Evolutionary conservation across 2,888 invertebrate genomes (phyloP), one percentile per base, ranked within the genome.

Genomic region (Drosophila conformis): DNA sequence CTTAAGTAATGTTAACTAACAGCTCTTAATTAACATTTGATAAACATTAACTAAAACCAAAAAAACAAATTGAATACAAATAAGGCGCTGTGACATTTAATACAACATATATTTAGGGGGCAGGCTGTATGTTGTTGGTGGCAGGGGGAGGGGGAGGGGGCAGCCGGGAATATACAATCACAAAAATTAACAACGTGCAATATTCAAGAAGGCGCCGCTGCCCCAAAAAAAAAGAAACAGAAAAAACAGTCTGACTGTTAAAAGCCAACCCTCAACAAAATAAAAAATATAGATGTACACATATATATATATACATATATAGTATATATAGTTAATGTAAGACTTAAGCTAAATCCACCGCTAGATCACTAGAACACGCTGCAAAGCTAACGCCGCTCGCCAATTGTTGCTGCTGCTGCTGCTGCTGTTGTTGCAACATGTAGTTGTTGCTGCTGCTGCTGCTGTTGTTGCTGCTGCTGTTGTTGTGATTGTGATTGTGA

Each of bases 131-230:
- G 18, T 51, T n/a, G 27, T 51, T 27, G 18, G 29, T 31, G 11
- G 46, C 31, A 21, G 36, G 21, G 11, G 49, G 18, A 40, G 27
- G n/a, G 27, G n/a, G 33, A 29, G 11, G 21, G n/a, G 35, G 49
- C 73, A 77, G 60, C 73, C 59, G 61, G 33, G 82, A 90, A 91
- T 91, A 90, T 89, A 91, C 91, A 91, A 91, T 90, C 91, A 90
- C 90, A 91, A 91, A 91, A 91, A 90, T 84, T 89, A 91, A 91
- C 87, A 91, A 89, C 83, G 90, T 91, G 90, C 89, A 90, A 89
- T 90, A 91, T 90, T 89, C 80, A 76, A 76, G 25, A 86, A 70
- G 81, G 76, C 73, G 65, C 60, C 75, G 73, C 68, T 73, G 71
- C 63, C 36, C 46, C 46, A 25, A 15, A 25, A 46, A 21, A 36